Evolutionary conservation across 2,888 invertebrate species (phyloP), one percentile per base, ranked within the genome.

Genomic region (Dasypogon diadema): DNA sequence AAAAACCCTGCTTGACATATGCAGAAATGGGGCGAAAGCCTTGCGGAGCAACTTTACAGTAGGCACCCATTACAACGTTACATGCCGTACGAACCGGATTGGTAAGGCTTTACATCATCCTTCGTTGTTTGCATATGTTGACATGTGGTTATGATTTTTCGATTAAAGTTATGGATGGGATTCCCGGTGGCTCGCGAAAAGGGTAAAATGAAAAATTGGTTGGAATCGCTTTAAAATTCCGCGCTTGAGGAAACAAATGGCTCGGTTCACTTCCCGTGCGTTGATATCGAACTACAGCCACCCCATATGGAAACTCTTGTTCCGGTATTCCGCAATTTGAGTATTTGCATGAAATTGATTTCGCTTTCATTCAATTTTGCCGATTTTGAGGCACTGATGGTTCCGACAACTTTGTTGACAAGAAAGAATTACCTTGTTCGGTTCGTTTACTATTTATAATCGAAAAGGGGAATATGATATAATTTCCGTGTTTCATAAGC

Each of bases 61-160:
- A 26, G 76, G 22, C 68, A 70, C 75, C 73, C 74, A 60, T 73
- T 42, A 24, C 30, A 72, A 72, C 73, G 46, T 74, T 74, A 77
- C 75, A 68, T 76, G 55, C 54, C 58, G 75, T 63, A 63, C 51
- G 37, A 60, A 73, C 75, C 76, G 78, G 70, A 70, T 70, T 54
- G 70, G 21, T 22, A 77, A 77, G 73, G 76, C 79, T 77, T 76
- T 77, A 78, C 76, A 79, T 79, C 78, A 78, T 78, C 65, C 74
- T 54, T 76, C 77, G 77, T 76, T 80, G 79, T 80, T 80, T 80
- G 78, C 81, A 81, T 81, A 81, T 81, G 81, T 80, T 80, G 81
- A 81, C 80, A 81, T 80, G 81, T 80, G 81, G 81, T 81, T 81
- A 81, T 81, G 82, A 81, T 82, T 81, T 82, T 82, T 82, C 81